A percentile compares a stretch with the other conserved stretches of the same genome.
phyloP scores from a whole-genome alignment of 2,113 vertebrate genomes.

The Cephalopterus ornatus region DNA sequence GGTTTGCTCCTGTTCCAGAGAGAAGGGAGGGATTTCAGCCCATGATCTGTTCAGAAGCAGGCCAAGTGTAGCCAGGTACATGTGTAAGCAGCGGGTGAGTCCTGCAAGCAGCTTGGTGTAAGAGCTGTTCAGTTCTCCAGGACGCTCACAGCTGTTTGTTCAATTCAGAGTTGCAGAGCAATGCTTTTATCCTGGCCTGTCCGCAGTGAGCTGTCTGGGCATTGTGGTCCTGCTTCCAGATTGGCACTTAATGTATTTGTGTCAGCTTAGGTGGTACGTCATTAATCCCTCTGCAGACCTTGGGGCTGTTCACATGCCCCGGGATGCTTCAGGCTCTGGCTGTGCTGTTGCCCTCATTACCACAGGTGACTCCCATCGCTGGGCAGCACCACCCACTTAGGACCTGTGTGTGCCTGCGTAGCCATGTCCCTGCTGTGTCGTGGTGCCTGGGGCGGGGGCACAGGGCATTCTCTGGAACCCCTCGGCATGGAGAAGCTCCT shows the following conservation, averaged over 20 bases:
- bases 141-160: background rate
- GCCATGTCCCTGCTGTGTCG: rapidly evolving
- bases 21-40: background rate
- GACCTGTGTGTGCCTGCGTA: rapidly evolving
- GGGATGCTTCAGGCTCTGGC: background rate
- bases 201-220: background rate
- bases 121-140: background rate
- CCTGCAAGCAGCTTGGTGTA: no score
- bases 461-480: background rate
- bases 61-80: background rate
- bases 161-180: background rate
- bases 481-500: background rate
- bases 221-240: background rate
- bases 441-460: rapidly evolving
- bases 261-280: no score
- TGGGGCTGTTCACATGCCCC: rapidly evolving
- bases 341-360: background rate
- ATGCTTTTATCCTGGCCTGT: background rate
- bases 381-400: rapidly evolving
- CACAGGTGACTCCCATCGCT: rapidly evolving
- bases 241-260: rapidly evolving
- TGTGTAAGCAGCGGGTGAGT: background rate
- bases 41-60: background rate
- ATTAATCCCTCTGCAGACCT: background rate
- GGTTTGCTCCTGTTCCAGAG: background rate